Evolutionary conservation across 2,888 invertebrate genomes (phyloP).

Genomic region (Xestoiulus laeticollis): DNA sequence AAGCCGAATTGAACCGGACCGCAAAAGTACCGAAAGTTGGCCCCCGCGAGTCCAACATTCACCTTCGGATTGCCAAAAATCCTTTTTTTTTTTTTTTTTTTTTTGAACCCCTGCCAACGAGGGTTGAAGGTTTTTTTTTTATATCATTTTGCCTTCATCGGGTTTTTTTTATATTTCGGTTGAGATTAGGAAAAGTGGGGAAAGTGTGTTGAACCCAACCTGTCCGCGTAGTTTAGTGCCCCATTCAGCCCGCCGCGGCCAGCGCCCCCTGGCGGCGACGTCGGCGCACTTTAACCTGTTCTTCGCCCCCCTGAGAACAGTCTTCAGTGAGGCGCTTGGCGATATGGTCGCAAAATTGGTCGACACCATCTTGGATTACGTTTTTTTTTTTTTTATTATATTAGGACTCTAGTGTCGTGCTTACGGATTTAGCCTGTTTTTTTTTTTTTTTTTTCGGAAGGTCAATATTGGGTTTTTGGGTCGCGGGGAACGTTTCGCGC

Average conservation of each 20-base stretch:
- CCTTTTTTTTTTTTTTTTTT: neutral
- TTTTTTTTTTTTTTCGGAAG: neutral
- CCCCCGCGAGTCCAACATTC: no score
- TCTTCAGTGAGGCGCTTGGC: neutral
- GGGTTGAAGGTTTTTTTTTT: slow-evolving; percentile 10
- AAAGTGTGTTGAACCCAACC: slow-evolving; percentile 56
- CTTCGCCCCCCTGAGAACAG: neutral
- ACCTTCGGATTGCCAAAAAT: no score
- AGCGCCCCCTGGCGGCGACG: neutral
- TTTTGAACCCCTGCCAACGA: neutral
- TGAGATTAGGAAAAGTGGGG: slow-evolving; percentile 55
- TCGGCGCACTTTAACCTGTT: neutral
- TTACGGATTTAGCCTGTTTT: no score
- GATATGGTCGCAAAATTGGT: neutral
- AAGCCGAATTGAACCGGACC: no score
- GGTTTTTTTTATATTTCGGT: neutral
- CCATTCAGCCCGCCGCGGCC: neutral
- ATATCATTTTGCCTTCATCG: neutral
- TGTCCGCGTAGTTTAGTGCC: slow-evolving; percentile 48
- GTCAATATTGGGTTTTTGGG: neutral
- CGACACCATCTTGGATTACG: no score
- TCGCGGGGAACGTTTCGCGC: neutral
- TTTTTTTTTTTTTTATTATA: neutral
- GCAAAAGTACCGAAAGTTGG: no score
- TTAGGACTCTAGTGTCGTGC: no score